These are phyloP conservation scores for Callipepla squamata DNA, from an alignment of 2,113 vertebrate species.

Conservation along the genomic window DNA sequence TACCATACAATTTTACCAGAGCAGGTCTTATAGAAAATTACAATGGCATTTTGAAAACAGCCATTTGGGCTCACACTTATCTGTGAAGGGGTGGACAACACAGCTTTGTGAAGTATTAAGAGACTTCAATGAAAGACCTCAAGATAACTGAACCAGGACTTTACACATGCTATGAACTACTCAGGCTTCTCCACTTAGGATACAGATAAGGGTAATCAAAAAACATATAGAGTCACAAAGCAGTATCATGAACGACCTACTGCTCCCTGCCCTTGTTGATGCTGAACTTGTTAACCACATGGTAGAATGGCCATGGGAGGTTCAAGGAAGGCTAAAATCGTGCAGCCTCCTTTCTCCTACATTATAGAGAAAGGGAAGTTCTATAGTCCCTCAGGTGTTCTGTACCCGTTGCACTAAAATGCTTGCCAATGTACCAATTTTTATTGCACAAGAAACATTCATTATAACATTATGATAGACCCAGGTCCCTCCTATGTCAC, in stretches of 20 bases:
- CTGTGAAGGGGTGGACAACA: neutral
- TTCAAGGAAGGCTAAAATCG: neutral
- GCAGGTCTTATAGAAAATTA: neutral
- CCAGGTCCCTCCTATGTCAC: no score
- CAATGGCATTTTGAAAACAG: neutral
- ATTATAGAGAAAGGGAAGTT: neutral
- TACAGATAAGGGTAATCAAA: neutral
- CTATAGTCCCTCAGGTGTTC: neutral
- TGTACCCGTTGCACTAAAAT: neutral
- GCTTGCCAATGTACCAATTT: neutral
- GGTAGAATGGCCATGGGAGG: neutral
- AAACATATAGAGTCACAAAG: neutral
- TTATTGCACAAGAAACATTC: neutral
- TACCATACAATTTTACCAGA: neutral
- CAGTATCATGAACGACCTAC: neutral
- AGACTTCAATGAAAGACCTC: neutral
- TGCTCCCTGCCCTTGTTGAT: neutral
- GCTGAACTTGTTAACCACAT: neutral
- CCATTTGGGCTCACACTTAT: neutral
- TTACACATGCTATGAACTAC: neutral
- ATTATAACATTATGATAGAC: no score
- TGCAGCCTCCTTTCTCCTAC: neutral
- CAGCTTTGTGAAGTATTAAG: neutral
- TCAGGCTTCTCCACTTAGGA: neutral
- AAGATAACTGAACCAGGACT: neutral